Evolutionary conservation across 2,888 invertebrate genomes (phyloP).

Genomic region (Yponomeuta plumbellus): DNA sequence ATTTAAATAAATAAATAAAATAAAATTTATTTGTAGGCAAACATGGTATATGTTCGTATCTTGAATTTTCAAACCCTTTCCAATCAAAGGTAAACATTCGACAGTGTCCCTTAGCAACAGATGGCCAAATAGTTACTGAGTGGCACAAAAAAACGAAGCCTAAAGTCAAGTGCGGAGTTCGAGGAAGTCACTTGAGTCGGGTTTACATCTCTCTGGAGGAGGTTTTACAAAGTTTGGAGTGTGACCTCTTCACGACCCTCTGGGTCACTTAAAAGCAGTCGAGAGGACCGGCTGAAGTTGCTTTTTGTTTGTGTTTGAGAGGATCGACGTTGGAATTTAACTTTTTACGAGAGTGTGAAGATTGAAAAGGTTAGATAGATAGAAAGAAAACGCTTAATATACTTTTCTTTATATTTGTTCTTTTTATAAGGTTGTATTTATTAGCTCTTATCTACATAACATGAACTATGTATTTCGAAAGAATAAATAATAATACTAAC

Average conservation of each 20-base stretch:
- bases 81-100: not conserved
- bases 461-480: no score
- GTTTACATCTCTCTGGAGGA: not conserved
- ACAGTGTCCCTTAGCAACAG: not conserved
- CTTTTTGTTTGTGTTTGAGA: not conserved
- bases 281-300: not conserved
- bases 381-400: no score
- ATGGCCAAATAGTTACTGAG: not conserved
- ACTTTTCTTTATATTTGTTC: no score
- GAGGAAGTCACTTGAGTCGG: not conserved
- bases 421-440: no score
- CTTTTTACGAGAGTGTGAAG: not conserved
- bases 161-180: not conserved
- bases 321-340: not conserved
- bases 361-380: no score
- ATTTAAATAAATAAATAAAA: no score
- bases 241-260: constrained; percentile 15
- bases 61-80: not conserved
- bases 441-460: no score
- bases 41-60: no score
- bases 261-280: not conserved
- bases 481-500: no score
- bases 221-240: constrained; percentile 15
- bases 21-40: no score
- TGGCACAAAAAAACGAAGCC: not conserved